A percentile compares a stretch with the other conserved stretches of the same genome.
phyloP scores from a whole-genome alignment of 2,797 vertebrate genomes.

The Zenarchopterus dispar region DNA sequence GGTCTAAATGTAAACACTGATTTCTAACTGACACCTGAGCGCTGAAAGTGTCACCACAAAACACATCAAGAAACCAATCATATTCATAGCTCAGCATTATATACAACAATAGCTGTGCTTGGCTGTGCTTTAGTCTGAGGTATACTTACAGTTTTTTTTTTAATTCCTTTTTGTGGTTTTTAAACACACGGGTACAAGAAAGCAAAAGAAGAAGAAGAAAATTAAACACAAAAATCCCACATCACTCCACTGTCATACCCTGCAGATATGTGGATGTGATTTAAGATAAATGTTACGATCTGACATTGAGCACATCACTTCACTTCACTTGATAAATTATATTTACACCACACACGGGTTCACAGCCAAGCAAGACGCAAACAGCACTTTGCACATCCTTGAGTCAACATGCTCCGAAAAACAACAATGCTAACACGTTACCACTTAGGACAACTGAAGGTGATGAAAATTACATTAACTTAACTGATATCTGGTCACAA shows the following conservation, averaged over 20 bases:
- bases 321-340: conserved; percentile 6
- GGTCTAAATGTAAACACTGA: conserved; percentile 70
- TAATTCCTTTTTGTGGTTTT: conserved; percentile 10
- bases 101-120: conserved; percentile 46
- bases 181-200: conserved; percentile 23
- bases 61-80: conserved; percentile 19
- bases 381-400: too few relatives aligned
- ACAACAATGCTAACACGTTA: too few relatives aligned
- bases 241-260: neutral
- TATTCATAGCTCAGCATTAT: conserved; percentile 55
- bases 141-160: conserved; percentile 42
- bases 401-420: too few relatives aligned
- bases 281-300: conserved; percentile 4
- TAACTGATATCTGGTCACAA: too few relatives aligned
- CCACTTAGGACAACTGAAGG: too few relatives aligned
- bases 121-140: conserved; percentile 43
- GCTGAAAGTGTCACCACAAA: conserved; percentile 45
- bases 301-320: conserved; percentile 1
- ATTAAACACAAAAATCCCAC: conserved; percentile 21
- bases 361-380: too few relatives aligned
- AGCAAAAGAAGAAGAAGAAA: conserved; percentile 14
- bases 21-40: conserved; percentile 75
- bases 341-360: neutral
- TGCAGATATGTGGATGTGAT: neutral
- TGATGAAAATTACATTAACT: too few relatives aligned